Evolutionary conservation across 1,140 invertebrate species (phyloP).

Genomic region (Drosophila parvula): DNA sequence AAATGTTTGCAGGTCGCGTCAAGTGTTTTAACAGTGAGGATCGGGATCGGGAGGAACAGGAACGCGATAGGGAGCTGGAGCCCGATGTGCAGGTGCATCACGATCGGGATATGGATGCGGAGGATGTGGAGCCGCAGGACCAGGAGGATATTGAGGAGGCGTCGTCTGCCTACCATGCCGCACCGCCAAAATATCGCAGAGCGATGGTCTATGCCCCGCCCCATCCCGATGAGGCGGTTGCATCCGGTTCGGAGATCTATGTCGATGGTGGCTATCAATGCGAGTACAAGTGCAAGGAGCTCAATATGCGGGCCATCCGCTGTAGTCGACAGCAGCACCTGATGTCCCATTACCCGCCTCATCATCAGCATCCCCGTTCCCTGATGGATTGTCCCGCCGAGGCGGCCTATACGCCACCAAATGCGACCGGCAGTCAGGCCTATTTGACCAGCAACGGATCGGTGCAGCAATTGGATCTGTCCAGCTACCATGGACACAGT

Average conservation of each 20-base stretch:
- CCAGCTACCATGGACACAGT: slow-evolving; percentile 21
- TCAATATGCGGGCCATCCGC: slow-evolving; percentile 80
- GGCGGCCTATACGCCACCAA: slow-evolving; percentile 62
- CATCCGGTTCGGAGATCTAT: slow-evolving; percentile 51
- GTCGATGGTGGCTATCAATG: slow-evolving; percentile 71
- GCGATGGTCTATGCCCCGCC: slow-evolving; percentile 64
- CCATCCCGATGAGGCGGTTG: slow-evolving; percentile 37
- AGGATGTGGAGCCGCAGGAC: slow-evolving; percentile 22
- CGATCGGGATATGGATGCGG: slow-evolving; percentile 52
- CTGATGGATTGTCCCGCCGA: slow-evolving; percentile 63
- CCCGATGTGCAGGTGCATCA: slow-evolving; percentile 36
- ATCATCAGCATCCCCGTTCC: slow-evolving; percentile 54
- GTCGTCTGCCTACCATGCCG: slow-evolving; percentile 42
- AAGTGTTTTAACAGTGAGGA: slow-evolving; percentile 73
- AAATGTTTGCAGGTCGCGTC: slow-evolving; percentile 83
- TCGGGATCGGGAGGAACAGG: slow-evolving; percentile 36
- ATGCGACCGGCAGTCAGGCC: slow-evolving; percentile 16
- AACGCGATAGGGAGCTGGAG: slow-evolving; percentile 16
- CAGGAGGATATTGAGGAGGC: slow-evolving; percentile 18
- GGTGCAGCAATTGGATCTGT: slow-evolving; percentile 40
- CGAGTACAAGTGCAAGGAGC: slow-evolving; percentile 78
- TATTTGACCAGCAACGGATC: slow-evolving; percentile 36
- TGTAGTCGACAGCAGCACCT: slow-evolving; percentile 69
- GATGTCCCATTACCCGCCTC: slow-evolving; percentile 45
- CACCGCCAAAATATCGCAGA: slow-evolving; percentile 61